These are phyloP conservation scores for Xiphydria camelus DNA, from an alignment of 2,888 invertebrate species.

Conservation along the genomic window DNA sequence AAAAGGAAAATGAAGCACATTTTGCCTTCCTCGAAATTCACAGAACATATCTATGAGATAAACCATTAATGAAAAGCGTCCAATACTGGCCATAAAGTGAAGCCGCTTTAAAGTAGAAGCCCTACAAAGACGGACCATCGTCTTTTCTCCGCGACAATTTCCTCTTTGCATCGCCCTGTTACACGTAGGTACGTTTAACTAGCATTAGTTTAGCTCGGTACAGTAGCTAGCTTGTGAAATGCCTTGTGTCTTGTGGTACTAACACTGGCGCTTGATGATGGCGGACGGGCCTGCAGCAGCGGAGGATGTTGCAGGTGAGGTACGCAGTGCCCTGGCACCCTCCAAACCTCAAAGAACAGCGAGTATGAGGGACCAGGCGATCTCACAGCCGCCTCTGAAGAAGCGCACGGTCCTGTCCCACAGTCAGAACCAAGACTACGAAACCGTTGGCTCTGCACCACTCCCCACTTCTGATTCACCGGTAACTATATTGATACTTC, in stretches of 20 bases:
- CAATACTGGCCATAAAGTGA: no score
- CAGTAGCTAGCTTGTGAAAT: conserved; percentile 48
- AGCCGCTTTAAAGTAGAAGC: no score
- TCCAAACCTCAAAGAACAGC: conserved; percentile 85
- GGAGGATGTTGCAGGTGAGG: conserved; percentile 70
- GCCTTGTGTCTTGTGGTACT: conserved; percentile 56
- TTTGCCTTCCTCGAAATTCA: no score
- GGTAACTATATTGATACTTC: no score
- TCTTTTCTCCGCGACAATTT: no score
- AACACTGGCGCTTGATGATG: conserved; percentile 56
- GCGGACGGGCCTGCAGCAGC: conserved; percentile 56
- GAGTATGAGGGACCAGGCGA: conserved; percentile 75
- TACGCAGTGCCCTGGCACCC: conserved; percentile 78
- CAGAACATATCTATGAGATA: no score
- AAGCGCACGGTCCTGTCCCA: conserved; percentile 2
- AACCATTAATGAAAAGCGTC: no score
- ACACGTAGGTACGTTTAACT: conserved; percentile 9
- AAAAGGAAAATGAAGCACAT: no score
- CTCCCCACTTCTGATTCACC: conserved; percentile 43
- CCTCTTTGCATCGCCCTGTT: neutral
- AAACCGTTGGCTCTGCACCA: conserved; percentile 32
- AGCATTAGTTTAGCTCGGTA: conserved; percentile 22
- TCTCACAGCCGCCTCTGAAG: conserved; percentile 37
- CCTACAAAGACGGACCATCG: no score
- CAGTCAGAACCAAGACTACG: conserved; percentile 35